Evolutionary conservation across 2,113 vertebrate species (phyloP).

Genomic region (Larimichthys crocea): DNA sequence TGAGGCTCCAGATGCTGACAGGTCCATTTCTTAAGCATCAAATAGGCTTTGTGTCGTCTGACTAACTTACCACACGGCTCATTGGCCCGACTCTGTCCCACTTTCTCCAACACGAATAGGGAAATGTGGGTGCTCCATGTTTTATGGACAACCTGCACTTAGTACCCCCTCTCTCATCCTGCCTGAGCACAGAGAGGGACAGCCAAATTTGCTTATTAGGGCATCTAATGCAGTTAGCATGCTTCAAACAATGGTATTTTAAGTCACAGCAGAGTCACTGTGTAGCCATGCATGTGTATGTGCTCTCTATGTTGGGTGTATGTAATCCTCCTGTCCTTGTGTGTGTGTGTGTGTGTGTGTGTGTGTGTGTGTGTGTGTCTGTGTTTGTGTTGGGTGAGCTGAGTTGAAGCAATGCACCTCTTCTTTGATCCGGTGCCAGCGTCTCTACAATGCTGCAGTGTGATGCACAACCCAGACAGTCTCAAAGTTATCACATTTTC

Average conservation of each 20-base stretch:
- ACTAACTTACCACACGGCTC: slow-evolving; percentile 45
- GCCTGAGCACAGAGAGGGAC: not conserved
- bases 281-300: not conserved
- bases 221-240: slow-evolving; percentile 39
- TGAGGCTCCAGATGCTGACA: slow-evolving; percentile 47
- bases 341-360: not conserved
- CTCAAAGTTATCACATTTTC: slow-evolving; percentile 29
- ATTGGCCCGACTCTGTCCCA: slow-evolving; percentile 40
- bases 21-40: slow-evolving; percentile 56
- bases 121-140: slow-evolving; percentile 22
- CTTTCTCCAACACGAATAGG: slow-evolving; percentile 9
- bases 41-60: slow-evolving; percentile 52
- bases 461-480: slow-evolving; percentile 13
- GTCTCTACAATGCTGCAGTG: slow-evolving; percentile 30
- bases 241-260: slow-evolving; percentile 41
- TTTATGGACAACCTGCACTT: slow-evolving; percentile 18
- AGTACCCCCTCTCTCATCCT: not conserved
- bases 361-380: slow-evolving; percentile 2
- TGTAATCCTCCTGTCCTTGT: slow-evolving; percentile 14
- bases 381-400: not conserved
- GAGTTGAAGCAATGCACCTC: slow-evolving; percentile 44
- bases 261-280: not conserved
- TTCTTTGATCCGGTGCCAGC: slow-evolving; percentile 48
- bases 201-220: slow-evolving; percentile 62
- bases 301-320: not conserved